Evolutionary conservation across 2,113 vertebrate species (phyloP).

Genomic region (Mellivora capensis): DNA sequence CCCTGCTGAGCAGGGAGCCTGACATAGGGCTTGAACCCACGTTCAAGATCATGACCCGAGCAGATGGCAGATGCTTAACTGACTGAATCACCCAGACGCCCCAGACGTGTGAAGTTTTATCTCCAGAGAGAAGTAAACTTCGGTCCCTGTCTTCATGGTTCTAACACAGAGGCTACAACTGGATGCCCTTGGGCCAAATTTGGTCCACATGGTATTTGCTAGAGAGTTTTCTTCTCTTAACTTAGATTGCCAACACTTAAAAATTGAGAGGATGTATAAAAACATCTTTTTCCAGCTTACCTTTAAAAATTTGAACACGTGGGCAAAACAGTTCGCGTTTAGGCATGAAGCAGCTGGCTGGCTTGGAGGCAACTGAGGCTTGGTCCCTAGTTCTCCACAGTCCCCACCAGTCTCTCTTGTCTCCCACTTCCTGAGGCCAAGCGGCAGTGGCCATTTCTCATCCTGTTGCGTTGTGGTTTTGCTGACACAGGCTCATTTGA

Average conservation of each 20-base stretch:
- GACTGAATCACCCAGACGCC: background rate
- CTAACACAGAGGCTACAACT: background rate
- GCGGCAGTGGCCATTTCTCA: background rate
- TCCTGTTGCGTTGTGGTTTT: background rate
- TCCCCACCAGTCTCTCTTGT: background rate
- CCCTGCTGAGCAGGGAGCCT: too few relatives aligned
- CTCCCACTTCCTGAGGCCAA: background rate
- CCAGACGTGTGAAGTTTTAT: background rate
- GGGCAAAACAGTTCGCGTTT: background rate
- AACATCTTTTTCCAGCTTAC: background rate
- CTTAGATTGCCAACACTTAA: background rate
- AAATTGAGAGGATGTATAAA: background rate
- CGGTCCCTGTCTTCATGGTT: background rate
- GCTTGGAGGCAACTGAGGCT: background rate
- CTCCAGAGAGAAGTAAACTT: background rate
- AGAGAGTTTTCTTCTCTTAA: background rate
- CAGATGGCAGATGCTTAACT: background rate
- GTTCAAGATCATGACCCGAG: background rate
- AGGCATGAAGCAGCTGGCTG: background rate
- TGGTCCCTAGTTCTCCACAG: background rate
- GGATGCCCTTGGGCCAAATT: background rate
- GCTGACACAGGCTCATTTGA: background rate
- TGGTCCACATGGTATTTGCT: background rate
- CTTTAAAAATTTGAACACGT: background rate
- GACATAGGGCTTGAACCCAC: background rate